phyloP scores from a whole-genome alignment of 2,888 invertebrate genomes.

The Rhodophaea formosa region DNA sequence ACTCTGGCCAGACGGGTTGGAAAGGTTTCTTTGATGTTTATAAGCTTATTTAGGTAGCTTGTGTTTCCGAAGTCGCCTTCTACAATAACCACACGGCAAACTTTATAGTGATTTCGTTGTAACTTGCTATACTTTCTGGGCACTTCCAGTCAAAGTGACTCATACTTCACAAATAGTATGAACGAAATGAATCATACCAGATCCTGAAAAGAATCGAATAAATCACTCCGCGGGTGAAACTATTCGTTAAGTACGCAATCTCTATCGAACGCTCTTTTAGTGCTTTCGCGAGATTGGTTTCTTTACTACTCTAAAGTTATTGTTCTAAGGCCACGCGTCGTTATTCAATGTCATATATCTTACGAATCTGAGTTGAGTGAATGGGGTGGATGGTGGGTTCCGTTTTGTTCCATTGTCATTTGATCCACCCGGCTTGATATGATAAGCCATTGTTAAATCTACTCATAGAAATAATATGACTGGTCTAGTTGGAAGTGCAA shows the following conservation, averaged over 20 bases:
- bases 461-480: too few relatives aligned
- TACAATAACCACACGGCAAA: too few relatives aligned
- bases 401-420: background rate
- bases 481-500: too few relatives aligned
- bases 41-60: too few relatives aligned
- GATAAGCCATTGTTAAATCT: too few relatives aligned
- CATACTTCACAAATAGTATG: constrained; percentile 8
- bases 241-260: constrained; percentile 25
- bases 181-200: constrained; percentile 6
- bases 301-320: constrained; percentile 71
- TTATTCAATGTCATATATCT: constrained; percentile 72
- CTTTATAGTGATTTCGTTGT: too few relatives aligned
- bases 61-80: too few relatives aligned
- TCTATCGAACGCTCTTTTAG: constrained; percentile 50
- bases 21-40: too few relatives aligned
- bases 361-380: constrained; percentile 55
- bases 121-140: too few relatives aligned
- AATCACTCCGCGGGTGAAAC: constrained; percentile 11
- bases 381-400: constrained; percentile 42
- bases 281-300: constrained; percentile 69
- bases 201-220: constrained; percentile 3
- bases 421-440: background rate
- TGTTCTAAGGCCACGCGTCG: constrained; percentile 70
- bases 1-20: too few relatives aligned
- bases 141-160: background rate